Conservation (phyloP, 2,113 vertebrate genomes). For the Danionella cerebrum region DNA sequence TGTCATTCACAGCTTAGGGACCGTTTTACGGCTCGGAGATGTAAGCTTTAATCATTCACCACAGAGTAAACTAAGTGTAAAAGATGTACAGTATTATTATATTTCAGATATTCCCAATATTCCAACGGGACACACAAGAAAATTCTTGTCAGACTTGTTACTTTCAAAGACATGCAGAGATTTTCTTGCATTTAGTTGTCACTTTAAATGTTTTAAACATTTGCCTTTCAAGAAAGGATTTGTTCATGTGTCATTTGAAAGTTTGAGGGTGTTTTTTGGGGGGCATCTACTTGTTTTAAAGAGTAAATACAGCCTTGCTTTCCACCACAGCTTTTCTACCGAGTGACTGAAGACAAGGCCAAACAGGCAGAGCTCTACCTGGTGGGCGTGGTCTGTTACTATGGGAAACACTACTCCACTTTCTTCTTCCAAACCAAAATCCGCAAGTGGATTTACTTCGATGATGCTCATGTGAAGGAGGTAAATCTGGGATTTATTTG, state of each 20-base stretch:
- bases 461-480: constrained; percentile 96
- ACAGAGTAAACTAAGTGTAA: neutral
- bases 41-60: constrained; percentile 57
- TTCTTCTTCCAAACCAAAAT: constrained; percentile 98
- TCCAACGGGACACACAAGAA: neutral
- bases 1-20: constrained; percentile 91
- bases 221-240: no score
- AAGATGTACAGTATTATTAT: no score
- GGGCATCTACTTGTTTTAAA: neutral
- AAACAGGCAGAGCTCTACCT: constrained; percentile 89
- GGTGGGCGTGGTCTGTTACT: constrained; percentile 98
- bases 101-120: neutral
- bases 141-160: neutral
- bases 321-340: constrained; percentile 76
- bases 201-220: no score
- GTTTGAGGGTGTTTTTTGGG: neutral
- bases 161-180: neutral
- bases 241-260: no score
- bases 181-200: no score
- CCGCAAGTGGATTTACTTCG: constrained; percentile 96
- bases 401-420: constrained; percentile 94
- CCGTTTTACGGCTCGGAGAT: constrained; percentile 87
- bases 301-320: constrained; percentile 1
- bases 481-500: constrained; percentile 50
- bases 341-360: constrained; percentile 92